Conservation (phyloP, 2,113 vertebrate genomes). For the Macrotis lagotis region DNA sequence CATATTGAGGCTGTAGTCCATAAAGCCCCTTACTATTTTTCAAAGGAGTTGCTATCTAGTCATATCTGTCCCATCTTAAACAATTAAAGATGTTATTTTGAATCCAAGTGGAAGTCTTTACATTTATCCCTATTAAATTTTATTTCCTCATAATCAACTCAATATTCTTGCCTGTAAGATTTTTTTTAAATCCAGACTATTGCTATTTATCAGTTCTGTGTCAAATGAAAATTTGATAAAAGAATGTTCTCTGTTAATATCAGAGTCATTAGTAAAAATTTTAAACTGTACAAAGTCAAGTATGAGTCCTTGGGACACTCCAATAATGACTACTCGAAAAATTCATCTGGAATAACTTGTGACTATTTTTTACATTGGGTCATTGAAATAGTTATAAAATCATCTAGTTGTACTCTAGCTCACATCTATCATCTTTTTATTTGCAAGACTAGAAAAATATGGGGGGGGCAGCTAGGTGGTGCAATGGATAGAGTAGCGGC, state of each 20-base stretch:
- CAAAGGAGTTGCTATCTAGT: not conserved
- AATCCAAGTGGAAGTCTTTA: not conserved
- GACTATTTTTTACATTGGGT: not conserved
- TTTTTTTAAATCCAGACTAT: not conserved
- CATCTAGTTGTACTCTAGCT: not conserved
- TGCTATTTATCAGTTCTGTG: not conserved
- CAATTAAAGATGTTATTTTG: not conserved
- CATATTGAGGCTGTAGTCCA: not conserved
- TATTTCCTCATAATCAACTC: not conserved
- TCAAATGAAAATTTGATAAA: not conserved
- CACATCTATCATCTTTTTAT: not conserved
- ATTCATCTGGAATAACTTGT: not conserved
- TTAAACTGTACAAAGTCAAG: not conserved
- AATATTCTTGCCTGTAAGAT: not conserved
- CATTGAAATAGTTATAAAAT: not conserved
- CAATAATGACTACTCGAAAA: not conserved
- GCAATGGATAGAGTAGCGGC: too few species aligned
- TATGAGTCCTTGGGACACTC: not conserved
- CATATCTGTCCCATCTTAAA: not conserved
- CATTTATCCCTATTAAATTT: not conserved
- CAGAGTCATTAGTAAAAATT: not conserved
- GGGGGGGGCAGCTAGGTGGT: too few species aligned
- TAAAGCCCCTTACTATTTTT: not conserved
- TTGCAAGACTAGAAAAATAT: not conserved
- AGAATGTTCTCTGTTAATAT: not conserved